These are phyloP conservation scores for Phymanthus crucifer DNA, from an alignment of 92 coral and sea anemone species.

Conservation along the genomic window DNA sequence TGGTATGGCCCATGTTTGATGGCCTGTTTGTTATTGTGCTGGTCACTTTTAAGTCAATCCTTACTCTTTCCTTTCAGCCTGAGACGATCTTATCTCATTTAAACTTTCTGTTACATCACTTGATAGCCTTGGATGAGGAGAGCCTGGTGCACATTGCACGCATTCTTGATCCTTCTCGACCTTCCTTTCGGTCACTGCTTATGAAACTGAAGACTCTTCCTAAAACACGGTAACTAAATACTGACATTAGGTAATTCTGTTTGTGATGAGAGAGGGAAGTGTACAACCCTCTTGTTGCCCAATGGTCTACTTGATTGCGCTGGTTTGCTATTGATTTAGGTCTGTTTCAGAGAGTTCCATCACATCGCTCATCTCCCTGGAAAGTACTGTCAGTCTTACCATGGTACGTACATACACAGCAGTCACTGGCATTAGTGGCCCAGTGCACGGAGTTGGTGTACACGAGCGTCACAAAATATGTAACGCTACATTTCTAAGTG, in stretches of 20 bases:
- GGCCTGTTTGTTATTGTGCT: no score
- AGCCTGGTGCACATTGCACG: constrained; percentile 82
- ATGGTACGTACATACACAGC: constrained; percentile 54
- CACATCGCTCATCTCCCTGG: constrained; percentile 70
- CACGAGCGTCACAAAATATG: no score
- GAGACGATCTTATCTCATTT: constrained; percentile 88
- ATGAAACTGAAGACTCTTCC: constrained; percentile 50
- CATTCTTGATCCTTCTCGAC: constrained; percentile 93
- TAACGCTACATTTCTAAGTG: no score
- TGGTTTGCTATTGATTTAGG: constrained; percentile 35
- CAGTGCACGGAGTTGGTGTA: no score
- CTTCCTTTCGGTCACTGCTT: constrained; percentile 89
- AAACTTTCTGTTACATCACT: constrained; percentile 61
- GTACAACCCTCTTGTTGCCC: background rate
- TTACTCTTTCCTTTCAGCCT: constrained; percentile 67
- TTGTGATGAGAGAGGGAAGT: background rate
- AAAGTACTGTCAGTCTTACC: constrained; percentile 69
- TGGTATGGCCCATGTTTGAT: background rate
- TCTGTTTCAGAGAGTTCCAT: constrained; percentile 80
- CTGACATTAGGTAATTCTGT: no score
- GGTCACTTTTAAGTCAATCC: no score
- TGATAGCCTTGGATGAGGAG: constrained; percentile 78
- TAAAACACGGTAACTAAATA: constrained; percentile 43
- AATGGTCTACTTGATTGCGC: background rate
- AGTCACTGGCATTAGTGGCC: no score